Base-by-base conservation (phyloP, 2,113 vertebrate genomes). In the Calypte anna region DNA sequence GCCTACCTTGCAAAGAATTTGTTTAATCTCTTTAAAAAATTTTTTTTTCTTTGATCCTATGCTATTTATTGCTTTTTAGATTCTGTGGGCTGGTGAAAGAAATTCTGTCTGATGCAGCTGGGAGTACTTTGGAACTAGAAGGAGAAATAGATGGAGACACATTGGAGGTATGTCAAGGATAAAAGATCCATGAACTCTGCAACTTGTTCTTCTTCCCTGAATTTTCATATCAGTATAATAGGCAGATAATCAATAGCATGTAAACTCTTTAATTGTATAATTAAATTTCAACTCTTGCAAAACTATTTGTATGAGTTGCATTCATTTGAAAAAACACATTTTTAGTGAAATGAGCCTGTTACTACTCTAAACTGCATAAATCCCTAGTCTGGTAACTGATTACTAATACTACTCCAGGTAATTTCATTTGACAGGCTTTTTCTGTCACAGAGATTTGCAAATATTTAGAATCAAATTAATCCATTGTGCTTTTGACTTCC, bases 31-130 rank as follows among this genome's bases (percentile, higher is more conserved):
- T 50, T 76, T 46, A 54, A n/a, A 81, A 53, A 40, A 6, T 9
- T 40, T 14, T 36, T 73, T 48, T 78, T 74, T 74, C 30, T 91
- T 73, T 94, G 36, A 85, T 87, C 10, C 44, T 91, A 21, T 73
- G 23, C 44, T 90, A 4, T 95, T 92, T 96, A 28, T 83, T 96
- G 27, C 76, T 91, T 90, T 93, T 62, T 90, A 99, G 99, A 93
- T 99, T 99, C 98, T 99, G 98, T 96, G 98, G 96, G 85, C 98
- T 99, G 97, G 98, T 99, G 86, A 99, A 99, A 93, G 99, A 99
- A 95, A 98, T 99, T 97, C 98, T 99, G 73, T 98, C 98, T 36
- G 98, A 98, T 70, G 97, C 97, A 8, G 97, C 96, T 15, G 98
- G 98, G 73, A 98, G 95, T 57, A 92, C 98, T 44, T 97, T 98